phyloP scores from a whole-genome alignment of 2,113 vertebrate genomes.

The Siniperca knerii region DNA sequence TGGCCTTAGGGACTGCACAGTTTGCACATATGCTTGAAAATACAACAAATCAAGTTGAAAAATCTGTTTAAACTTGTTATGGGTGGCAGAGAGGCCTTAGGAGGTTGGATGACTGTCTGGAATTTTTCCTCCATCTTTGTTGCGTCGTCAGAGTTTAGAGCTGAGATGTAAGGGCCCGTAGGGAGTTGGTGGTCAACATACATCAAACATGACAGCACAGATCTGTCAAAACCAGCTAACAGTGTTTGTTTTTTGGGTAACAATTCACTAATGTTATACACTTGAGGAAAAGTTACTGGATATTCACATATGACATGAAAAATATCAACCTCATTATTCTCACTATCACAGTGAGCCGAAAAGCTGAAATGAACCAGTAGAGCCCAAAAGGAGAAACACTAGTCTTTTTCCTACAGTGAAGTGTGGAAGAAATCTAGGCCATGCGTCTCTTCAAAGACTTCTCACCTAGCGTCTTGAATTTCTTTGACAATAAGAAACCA shows the following conservation, averaged over 20 bases:
- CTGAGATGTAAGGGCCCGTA: neutral
- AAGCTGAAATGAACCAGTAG: neutral
- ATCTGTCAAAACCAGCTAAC: neutral
- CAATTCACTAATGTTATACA: neutral
- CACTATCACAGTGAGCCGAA: neutral
- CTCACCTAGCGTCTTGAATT: neutral
- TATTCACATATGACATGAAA: neutral
- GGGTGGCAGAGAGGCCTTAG: slow-evolving; percentile 16
- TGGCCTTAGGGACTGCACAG: neutral
- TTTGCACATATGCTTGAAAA: slow-evolving; percentile 2
- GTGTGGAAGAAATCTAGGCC: neutral
- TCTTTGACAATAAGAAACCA: neutral
- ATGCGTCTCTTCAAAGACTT: slow-evolving; percentile 12
- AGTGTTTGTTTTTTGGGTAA: neutral
- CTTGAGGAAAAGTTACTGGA: neutral
- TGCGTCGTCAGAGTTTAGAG: neutral
- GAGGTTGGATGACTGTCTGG: slow-evolving; percentile 39
- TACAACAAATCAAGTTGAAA: slow-evolving; percentile 13
- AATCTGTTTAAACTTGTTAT: slow-evolving; percentile 55
- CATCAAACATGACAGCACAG: neutral
- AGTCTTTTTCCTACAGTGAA: neutral
- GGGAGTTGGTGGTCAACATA: neutral
- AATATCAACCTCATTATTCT: neutral
- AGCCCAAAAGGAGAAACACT: neutral
- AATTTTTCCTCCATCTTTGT: slow-evolving; percentile 34